Base-by-base conservation (phyloP, 1,140 invertebrate species). In the Zaprionus tsacasi region DNA sequence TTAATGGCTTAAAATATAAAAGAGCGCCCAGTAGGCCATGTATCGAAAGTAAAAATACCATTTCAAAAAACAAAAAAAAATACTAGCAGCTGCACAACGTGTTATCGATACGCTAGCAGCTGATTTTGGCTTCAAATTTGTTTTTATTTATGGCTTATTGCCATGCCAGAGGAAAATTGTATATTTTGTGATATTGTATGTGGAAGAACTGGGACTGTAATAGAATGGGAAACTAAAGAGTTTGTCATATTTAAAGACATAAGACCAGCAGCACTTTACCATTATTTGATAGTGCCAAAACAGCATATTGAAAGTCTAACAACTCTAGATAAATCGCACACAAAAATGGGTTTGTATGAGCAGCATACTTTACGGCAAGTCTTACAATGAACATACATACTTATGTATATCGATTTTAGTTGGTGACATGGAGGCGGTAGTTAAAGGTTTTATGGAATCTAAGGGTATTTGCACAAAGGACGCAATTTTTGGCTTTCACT, bases 181-280 rank as follows among this genome's bases (percentile, higher is more conserved):
- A 93, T 96, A 69, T 97, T 97, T 90, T 97, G 96, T 82, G 95
- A 96, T 82, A 96, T 97, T 60, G 91, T 94, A 27, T 93, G 93
- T 57, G 95, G 95, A 52, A 92, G 93, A 66, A 93, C 94, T 30
- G 90, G 94, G 1, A 94, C 94, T 0, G 94, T 95, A 65, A 94
- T 95, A 75, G 91, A 93, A 66, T 94, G 93, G 77, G 94, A 98
- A 95, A 96, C 97, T 89, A 95, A 97, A 2, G 94, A 96, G 54
- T 93, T 97, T 50, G 94, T 96, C 13, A 96, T 97, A 33, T 97
- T 98, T 88, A 94, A 95, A 63, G 97, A 98, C 90, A 98, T 98
- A 40, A 95, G 95, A 90, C 97, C 98, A 15, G 97, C 95, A 0
- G 94, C 96, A 1, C 94, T 94, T 15, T 95, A 96, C 93, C 98